phyloP scores from a whole-genome alignment of 2,113 vertebrate species.

The Larimichthys crocea region DNA sequence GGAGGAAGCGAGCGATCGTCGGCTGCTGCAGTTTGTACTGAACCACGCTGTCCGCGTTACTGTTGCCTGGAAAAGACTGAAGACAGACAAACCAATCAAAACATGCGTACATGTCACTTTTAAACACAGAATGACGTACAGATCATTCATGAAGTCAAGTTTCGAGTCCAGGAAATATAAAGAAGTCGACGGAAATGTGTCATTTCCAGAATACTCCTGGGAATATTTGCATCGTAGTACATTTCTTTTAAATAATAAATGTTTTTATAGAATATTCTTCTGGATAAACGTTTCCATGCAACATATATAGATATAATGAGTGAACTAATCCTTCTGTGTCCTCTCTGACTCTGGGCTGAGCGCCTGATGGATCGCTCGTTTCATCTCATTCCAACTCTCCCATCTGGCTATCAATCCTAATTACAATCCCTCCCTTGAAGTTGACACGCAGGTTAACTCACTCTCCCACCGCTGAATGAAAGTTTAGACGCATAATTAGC shows the following conservation, averaged over 20 bases:
- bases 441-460: slow-evolving; percentile 58
- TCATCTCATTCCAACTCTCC: slow-evolving; percentile 7
- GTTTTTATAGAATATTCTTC: neutral
- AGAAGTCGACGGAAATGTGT: no score
- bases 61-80: slow-evolving; percentile 72
- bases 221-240: neutral
- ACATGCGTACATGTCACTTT: slow-evolving; percentile 37
- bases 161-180: neutral
- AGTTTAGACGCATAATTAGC: slow-evolving; percentile 54
- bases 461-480: slow-evolving; percentile 37
- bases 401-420: slow-evolving; percentile 55
- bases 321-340: neutral
- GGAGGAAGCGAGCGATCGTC: slow-evolving; percentile 71
- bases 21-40: slow-evolving; percentile 75
- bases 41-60: slow-evolving; percentile 75
- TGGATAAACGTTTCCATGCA: neutral
- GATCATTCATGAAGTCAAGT: neutral
- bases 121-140: neutral
- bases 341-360: neutral
- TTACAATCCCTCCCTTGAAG: slow-evolving; percentile 41
- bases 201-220: neutral
- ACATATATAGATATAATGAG: neutral
- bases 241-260: neutral
- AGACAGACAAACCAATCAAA: neutral
- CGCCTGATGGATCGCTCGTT: neutral